Base-by-base conservation (phyloP, 1,140 invertebrate genomes). In the Papilio polyxenes region DNA sequence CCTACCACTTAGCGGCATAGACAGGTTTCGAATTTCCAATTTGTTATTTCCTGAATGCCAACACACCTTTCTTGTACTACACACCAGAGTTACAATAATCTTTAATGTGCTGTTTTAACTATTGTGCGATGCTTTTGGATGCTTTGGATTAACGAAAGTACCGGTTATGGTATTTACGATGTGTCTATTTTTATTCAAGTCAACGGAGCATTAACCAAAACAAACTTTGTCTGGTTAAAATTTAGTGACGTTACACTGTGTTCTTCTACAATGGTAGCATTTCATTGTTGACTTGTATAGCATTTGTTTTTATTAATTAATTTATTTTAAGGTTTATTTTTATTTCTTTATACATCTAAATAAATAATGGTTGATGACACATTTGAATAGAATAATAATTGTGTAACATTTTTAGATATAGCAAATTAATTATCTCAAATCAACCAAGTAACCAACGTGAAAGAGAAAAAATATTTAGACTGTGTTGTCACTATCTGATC, bases 181-280 rank as follows among this genome's bases (percentile, higher is more conserved):
- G 37, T 75, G 40, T 83, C 79, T 89, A 89, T 87, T 87, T 87
- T 86, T 89, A 86, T 85, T 83, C 82, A 76, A 86, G 83, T 87
- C 87, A 84, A 86, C 87, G 83, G 83, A 83, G 85, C 87, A 86
- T 86, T 82, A 85, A 87, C 85, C 83, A 85, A 87, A 87, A 87
- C 86, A 87, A 87, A 85, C 77, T 76, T 75, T 74, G 49, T 77
- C 49, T 56, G 13, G 44, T 15, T 53, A 7, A 23, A 53, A 20
- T 17, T 17, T 8, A 20, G 44, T 49, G 48, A 49, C 48, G 37
- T 74, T 74, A 31, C 23, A 31, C 23, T 13, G 2, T 10, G 11
- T 44, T 48, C 15, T 49, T 15, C 9, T 75, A 75, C 74, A 40
- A 48, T 48, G 2, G 72, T 40, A 15, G 17, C 4, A 7, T 74